Conservation (phyloP, 2,113 vertebrate genomes). For the Zapus hudsonius region DNA sequence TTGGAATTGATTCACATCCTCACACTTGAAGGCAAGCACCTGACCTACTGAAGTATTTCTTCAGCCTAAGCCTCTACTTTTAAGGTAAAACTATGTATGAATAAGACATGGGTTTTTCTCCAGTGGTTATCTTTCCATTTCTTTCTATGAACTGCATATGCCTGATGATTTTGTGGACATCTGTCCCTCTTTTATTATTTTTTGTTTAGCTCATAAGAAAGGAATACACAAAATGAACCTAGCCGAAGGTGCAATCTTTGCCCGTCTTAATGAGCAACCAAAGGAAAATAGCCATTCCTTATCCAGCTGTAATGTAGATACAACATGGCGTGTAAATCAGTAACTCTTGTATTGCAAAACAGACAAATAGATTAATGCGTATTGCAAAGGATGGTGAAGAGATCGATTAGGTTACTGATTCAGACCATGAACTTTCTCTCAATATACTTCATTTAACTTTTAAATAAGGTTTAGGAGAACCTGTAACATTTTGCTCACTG, state of each 20-base stretch:
- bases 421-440: slow-evolving; percentile 74
- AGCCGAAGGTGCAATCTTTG: neutral
- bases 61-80: neutral
- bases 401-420: slow-evolving; percentile 66
- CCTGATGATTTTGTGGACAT: neutral
- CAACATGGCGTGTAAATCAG: slow-evolving; percentile 58
- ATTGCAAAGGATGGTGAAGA: slow-evolving; percentile 68
- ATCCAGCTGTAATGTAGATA: slow-evolving; percentile 26
- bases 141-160: neutral
- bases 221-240: neutral
- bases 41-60: too few relatives aligned
- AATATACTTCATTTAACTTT: slow-evolving; percentile 76
- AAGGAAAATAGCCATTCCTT: slow-evolving; percentile 54
- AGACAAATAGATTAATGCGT: slow-evolving; percentile 62
- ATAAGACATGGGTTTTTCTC: neutral
- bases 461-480: slow-evolving; percentile 78
- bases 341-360: slow-evolving; percentile 51
- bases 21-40: too few relatives aligned
- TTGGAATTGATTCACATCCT: too few relatives aligned
- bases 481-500: slow-evolving; percentile 76
- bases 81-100: slow-evolving; percentile 12
- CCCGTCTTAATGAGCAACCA: slow-evolving; percentile 32
- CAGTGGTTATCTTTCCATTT: neutral
- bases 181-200: neutral
- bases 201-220: neutral